A percentile compares a stretch with the other conserved stretches of the same genome.
phyloP scores from a whole-genome alignment of 2,113 vertebrate genomes.

The Urocitellus parryii region DNA sequence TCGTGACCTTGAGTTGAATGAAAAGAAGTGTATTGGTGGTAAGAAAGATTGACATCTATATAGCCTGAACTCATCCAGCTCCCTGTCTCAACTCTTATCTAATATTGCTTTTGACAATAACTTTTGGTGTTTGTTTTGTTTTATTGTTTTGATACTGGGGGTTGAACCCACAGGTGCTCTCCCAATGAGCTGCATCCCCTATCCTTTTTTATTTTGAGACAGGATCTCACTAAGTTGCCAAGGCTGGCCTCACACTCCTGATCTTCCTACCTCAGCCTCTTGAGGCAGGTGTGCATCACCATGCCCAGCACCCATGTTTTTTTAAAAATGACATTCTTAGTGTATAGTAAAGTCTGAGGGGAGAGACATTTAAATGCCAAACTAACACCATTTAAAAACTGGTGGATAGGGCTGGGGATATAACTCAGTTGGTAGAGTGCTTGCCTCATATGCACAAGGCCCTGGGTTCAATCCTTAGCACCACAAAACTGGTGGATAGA shows the following conservation, averaged over 20 bases:
- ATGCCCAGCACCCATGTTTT: neutral
- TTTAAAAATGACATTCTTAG: neutral
- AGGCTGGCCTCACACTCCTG: neutral
- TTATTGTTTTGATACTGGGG: neutral
- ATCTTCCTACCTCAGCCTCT: neutral
- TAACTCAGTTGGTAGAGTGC: too few species aligned
- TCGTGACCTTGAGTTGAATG: neutral
- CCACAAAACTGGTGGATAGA: neutral
- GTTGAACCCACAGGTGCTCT: neutral
- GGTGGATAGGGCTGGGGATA: neutral
- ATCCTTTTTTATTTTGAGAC: neutral
- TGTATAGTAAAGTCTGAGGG: conserved; percentile 22
- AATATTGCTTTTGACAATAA: neutral
- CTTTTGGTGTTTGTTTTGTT: neutral
- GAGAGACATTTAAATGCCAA: conserved; percentile 36
- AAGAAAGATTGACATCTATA: conserved; percentile 1
- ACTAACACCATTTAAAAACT: conserved; percentile 24
- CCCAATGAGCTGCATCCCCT: neutral
- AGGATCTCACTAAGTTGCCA: neutral
- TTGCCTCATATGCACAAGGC: too few species aligned
- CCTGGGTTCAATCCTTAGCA: too few species aligned
- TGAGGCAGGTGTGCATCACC: neutral
- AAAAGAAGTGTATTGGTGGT: neutral
- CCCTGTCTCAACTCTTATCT: neutral
- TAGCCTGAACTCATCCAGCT: neutral